These are phyloP conservation scores for Diarsia mendica DNA, from an alignment of 2,888 invertebrate genomes.

Conservation along the genomic window DNA sequence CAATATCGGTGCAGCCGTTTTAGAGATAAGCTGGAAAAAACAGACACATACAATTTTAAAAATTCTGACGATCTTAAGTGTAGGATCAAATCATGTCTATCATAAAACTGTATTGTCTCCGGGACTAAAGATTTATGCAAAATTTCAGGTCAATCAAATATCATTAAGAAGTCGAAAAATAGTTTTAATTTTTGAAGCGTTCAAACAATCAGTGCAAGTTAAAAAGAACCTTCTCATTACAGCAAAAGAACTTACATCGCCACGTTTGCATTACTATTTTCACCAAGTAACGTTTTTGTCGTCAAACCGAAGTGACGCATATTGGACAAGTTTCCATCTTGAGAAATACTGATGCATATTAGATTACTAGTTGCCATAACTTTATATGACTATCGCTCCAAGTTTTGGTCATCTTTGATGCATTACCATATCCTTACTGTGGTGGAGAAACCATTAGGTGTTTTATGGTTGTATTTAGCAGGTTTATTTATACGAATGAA, in stretches of 20 bases:
- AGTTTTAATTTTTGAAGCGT: neutral
- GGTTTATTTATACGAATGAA: too few relatives aligned
- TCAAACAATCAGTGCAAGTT: neutral
- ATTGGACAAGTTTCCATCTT: conserved; percentile 47
- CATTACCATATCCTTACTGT: conserved; percentile 18
- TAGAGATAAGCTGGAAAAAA: too few relatives aligned
- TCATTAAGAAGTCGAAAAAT: neutral
- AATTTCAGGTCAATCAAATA: neutral
- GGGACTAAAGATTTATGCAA: neutral
- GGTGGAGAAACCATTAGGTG: neutral
- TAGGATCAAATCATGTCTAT: too few relatives aligned
- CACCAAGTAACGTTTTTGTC: conserved; percentile 34
- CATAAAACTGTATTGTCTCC: too few relatives aligned
- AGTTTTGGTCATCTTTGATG: conserved; percentile 38
- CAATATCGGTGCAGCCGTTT: too few relatives aligned
- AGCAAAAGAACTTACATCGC: neutral
- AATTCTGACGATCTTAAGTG: too few relatives aligned
- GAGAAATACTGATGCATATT: conserved; percentile 46
- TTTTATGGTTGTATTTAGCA: conserved; percentile 13
- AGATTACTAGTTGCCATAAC: conserved; percentile 42
- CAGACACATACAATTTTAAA: too few relatives aligned
- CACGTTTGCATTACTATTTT: conserved; percentile 4
- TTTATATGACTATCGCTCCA: conserved; percentile 34
- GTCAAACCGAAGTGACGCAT: conserved; percentile 25
- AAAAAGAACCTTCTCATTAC: neutral